Evolutionary conservation across 2,113 vertebrate genomes (phyloP).

Genomic region (Oryzias melastigma): DNA sequence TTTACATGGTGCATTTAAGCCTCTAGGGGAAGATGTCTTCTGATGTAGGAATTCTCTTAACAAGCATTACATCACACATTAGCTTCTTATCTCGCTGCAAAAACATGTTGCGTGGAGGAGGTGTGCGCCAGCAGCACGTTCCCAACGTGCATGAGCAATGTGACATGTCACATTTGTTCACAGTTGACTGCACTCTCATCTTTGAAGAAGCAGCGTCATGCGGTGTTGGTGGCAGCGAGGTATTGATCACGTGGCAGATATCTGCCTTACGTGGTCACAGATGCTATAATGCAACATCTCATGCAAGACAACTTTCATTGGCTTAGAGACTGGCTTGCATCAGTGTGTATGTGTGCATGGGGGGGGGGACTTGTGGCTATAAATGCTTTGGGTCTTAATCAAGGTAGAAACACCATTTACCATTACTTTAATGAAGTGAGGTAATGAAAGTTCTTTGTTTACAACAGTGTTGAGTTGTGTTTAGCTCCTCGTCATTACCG

Average conservation of each 20-base stretch:
- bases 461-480: no score
- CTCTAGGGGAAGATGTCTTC: conserved; percentile 39
- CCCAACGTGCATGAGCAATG: not conserved
- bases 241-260: conserved; percentile 19
- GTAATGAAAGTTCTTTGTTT: no score
- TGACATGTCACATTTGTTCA: not conserved
- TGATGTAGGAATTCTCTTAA: conserved; percentile 49
- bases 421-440: no score
- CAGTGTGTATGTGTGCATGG: not conserved
- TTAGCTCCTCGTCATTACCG: no score
- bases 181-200: not conserved
- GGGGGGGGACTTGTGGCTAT: no score
- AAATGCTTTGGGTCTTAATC: no score
- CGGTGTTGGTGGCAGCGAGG: not conserved
- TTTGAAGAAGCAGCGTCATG: not conserved
- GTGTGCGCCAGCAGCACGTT: conserved; percentile 2
- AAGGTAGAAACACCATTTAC: no score
- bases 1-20: conserved; percentile 51
- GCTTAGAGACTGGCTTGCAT: not conserved
- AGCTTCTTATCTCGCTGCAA: conserved; percentile 37
- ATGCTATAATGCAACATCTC: conserved; percentile 9
- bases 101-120: conserved; percentile 16
- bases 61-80: conserved; percentile 40
- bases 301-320: conserved; percentile 12
- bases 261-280: not conserved